These are phyloP conservation scores for Druceiella hillmani DNA, from an alignment of 2,888 invertebrate species.

Conservation along the genomic window DNA sequence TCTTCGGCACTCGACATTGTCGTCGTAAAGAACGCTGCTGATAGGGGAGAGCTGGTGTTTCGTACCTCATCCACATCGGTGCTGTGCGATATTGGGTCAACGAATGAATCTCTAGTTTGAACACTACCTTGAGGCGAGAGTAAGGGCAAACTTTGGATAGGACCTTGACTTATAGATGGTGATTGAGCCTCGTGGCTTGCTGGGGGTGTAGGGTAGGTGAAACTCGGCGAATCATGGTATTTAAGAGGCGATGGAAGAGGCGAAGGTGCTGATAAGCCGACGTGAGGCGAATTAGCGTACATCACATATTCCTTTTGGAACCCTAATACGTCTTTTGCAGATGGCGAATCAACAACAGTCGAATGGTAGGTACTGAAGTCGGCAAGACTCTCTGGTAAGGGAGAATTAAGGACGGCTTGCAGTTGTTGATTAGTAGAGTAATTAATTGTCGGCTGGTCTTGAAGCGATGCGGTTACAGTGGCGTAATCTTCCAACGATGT, in stretches of 20 bases:
- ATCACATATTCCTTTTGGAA: constrained; percentile 35
- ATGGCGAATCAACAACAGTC: constrained; percentile 30
- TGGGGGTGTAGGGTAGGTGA: constrained; percentile 81
- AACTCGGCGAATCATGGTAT: constrained; percentile 63
- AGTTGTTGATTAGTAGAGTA: constrained; percentile 66
- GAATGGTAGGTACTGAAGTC: constrained; percentile 79
- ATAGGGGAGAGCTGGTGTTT: constrained; percentile 73
- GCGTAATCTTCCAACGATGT: constrained; percentile 59
- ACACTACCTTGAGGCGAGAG: constrained; percentile 31
- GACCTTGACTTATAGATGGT: constrained; percentile 37
- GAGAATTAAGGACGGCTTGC: constrained; percentile 72
- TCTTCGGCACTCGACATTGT: constrained; percentile 84
- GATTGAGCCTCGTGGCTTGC: constrained; percentile 81
- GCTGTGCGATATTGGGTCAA: constrained; percentile 31
- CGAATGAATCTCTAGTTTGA: constrained; percentile 16
- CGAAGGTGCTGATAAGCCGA: constrained; percentile 45
- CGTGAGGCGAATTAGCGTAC: too few relatives aligned
- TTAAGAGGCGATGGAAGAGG: constrained; percentile 60
- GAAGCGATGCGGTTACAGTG: constrained; percentile 50
- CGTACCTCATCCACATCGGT: constrained; percentile 53
- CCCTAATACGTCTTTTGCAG: constrained; percentile 30
- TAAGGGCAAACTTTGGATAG: constrained; percentile 34
- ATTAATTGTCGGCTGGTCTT: constrained; percentile 53
- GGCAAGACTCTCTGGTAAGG: constrained; percentile 71
- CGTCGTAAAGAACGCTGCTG: constrained; percentile 77